Percentiles rank a stretch among this genome's conserved stretches.
These are phyloP conservation scores for Tetrax tetrax DNA, from an alignment of 2,113 vertebrate genomes.

Conservation along the genomic window DNA sequence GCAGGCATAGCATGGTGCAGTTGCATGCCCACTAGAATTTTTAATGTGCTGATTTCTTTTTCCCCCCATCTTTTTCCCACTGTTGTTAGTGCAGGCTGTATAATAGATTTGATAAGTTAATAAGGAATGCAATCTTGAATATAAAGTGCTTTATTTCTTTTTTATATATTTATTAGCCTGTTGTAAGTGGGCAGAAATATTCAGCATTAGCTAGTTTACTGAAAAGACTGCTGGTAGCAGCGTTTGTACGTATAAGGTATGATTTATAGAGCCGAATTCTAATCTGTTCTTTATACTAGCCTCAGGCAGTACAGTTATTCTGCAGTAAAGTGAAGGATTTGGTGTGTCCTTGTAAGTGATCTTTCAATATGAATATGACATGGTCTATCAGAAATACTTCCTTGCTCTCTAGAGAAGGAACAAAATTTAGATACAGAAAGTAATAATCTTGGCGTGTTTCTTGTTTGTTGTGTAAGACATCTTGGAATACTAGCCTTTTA, in stretches of 20 bases:
- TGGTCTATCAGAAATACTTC: background rate
- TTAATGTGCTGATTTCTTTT: background rate
- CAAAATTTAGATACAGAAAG: background rate
- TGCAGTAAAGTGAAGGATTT: background rate
- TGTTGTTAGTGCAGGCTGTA: background rate
- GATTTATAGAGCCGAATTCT: background rate
- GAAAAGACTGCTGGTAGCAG: background rate
- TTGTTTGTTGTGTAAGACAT: background rate
- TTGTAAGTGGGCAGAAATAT: background rate
- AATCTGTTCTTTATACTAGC: background rate
- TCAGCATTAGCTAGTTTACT: background rate
- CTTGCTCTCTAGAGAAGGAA: background rate
- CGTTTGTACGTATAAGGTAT: background rate
- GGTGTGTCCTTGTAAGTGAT: background rate
- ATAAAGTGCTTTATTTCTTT: background rate
- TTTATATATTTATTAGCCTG: background rate
- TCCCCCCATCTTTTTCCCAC: accelerated
- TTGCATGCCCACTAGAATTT: slow-evolving; percentile 34
- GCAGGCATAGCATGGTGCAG: background rate
- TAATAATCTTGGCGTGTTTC: background rate
- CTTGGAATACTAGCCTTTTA: background rate
- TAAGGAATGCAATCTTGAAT: slow-evolving; percentile 7
- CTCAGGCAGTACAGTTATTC: background rate
- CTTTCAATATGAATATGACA: background rate
- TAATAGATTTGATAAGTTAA: slow-evolving; percentile 9